phyloP scores from a whole-genome alignment of 2,888 invertebrate genomes.

The Tetragonula carbonaria region DNA sequence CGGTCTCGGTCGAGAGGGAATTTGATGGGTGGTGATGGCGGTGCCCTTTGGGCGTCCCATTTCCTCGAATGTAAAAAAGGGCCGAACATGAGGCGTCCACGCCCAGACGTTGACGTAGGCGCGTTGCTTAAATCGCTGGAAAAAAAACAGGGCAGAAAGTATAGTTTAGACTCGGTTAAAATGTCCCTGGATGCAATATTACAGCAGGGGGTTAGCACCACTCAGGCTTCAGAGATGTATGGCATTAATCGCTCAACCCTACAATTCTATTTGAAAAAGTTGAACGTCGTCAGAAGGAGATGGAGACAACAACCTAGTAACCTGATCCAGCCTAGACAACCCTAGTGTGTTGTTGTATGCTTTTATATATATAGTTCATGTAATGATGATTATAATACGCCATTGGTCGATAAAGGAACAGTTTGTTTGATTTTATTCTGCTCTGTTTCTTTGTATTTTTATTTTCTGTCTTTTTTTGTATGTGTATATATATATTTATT shows the following conservation, averaged over 20 bases:
- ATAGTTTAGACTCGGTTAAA: conserved; percentile 84
- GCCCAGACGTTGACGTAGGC: conserved; percentile 80
- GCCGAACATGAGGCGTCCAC: conserved; percentile 75
- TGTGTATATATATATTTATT: background rate
- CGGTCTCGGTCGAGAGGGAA: conserved; percentile 79
- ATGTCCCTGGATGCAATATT: conserved; percentile 85
- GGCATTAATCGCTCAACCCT: conserved; percentile 85
- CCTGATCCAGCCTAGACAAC: conserved; percentile 71
- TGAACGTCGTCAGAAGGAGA: conserved; percentile 84
- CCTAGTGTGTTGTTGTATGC: conserved; percentile 56
- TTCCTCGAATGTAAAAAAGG: conserved; percentile 81
- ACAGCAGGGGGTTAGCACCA: conserved; percentile 85
- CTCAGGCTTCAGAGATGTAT: conserved; percentile 84
- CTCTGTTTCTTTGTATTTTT: conserved; percentile 19
- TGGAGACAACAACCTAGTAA: conserved; percentile 78
- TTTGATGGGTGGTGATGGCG: conserved; percentile 73
- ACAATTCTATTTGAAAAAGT: conserved; percentile 85
- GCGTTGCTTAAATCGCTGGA: conserved; percentile 82
- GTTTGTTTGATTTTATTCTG: conserved; percentile 15
- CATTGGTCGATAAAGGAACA: conserved; percentile 21
- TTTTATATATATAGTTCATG: conserved; percentile 31
- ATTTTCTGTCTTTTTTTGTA: background rate
- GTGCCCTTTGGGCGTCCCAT: conserved; percentile 80
- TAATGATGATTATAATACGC: conserved; percentile 30
- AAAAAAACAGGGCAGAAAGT: conserved; percentile 83